Percentiles rank a stretch among this genome's conserved stretches.
Evolutionary conservation across 1,140 invertebrate species (phyloP).

Genomic region (Anastrepha ludens): DNA sequence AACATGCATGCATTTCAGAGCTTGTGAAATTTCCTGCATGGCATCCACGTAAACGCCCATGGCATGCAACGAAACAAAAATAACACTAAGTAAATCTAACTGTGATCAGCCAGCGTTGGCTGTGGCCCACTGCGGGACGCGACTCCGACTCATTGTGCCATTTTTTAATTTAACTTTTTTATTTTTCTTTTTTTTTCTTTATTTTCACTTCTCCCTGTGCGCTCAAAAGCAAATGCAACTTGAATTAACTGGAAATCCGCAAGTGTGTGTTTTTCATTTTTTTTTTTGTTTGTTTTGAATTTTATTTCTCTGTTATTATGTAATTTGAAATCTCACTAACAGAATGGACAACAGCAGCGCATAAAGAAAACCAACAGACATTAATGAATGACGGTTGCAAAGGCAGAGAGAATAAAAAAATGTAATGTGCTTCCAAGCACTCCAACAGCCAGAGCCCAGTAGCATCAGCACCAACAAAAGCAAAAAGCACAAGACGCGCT

Average conservation of each 20-base stretch:
- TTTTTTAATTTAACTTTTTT: not conserved
- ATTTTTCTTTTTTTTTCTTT: not conserved
- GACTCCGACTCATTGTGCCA: not conserved
- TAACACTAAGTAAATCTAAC: not conserved
- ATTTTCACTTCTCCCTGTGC: not conserved
- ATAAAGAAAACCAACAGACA: conserved; percentile 24
- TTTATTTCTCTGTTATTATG: not conserved
- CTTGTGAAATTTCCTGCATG: too few relatives aligned
- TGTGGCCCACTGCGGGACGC: not conserved
- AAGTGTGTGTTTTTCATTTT: not conserved
- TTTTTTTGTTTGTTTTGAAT: not conserved
- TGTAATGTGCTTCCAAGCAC: not conserved
- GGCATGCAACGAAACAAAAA: not conserved
- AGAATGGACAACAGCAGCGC: not conserved
- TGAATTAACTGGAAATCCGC: conserved; percentile 33
- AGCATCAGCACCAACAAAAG: not conserved
- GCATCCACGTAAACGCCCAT: too few relatives aligned
- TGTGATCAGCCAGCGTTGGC: not conserved
- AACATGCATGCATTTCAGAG: too few relatives aligned
- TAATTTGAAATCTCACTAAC: not conserved
- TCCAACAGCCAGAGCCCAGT: not conserved
- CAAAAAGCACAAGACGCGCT: not conserved
- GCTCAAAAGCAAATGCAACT: not conserved
- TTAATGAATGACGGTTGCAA: conserved; percentile 39
- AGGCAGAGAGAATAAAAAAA: not conserved